phyloP scores from a whole-genome alignment of 2,797 vertebrate species.

The Ctenochaetus hawaiiensis region DNA sequence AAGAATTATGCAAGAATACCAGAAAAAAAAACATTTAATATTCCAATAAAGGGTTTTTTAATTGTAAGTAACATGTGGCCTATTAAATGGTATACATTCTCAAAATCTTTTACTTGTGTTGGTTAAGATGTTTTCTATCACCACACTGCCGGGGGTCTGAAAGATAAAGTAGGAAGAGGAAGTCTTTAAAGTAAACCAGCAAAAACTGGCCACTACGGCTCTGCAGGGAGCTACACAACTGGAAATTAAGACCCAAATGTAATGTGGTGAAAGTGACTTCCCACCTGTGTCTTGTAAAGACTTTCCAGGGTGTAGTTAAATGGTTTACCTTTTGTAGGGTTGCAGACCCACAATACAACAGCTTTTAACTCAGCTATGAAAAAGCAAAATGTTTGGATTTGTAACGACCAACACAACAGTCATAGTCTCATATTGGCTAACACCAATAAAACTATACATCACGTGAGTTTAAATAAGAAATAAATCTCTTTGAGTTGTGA shows the following conservation, averaged over 20 bases:
- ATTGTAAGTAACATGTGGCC: conserved; percentile 23
- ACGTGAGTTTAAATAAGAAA: conserved; percentile 25
- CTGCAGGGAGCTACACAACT: conserved; percentile 40
- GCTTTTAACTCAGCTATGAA: conserved; percentile 23
- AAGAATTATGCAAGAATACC: conserved; percentile 19
- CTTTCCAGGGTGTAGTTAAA: conserved; percentile 69
- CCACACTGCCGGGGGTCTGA: conserved; percentile 33
- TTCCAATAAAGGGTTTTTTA: neutral
- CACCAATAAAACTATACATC: neutral
- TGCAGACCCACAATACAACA: conserved; percentile 10
- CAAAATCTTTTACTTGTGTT: neutral
- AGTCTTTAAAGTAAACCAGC: conserved; percentile 66
- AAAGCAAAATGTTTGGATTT: conserved; percentile 8
- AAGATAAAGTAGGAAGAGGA: conserved; percentile 49
- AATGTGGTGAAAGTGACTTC: conserved; percentile 68
- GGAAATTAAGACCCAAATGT: conserved; percentile 66
- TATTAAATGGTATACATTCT: conserved; percentile 19
- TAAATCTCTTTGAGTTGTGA: neutral
- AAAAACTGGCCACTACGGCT: conserved; percentile 38
- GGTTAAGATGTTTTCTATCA: conserved; percentile 50
- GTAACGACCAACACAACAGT: neutral
- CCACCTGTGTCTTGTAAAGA: conserved; percentile 79
- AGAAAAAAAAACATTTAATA: conserved; percentile 13
- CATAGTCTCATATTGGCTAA: neutral
- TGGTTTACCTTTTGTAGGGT: conserved; percentile 21